Evolutionary conservation across 2,113 vertebrate species (phyloP).

Genomic region (Caranx ignobilis): DNA sequence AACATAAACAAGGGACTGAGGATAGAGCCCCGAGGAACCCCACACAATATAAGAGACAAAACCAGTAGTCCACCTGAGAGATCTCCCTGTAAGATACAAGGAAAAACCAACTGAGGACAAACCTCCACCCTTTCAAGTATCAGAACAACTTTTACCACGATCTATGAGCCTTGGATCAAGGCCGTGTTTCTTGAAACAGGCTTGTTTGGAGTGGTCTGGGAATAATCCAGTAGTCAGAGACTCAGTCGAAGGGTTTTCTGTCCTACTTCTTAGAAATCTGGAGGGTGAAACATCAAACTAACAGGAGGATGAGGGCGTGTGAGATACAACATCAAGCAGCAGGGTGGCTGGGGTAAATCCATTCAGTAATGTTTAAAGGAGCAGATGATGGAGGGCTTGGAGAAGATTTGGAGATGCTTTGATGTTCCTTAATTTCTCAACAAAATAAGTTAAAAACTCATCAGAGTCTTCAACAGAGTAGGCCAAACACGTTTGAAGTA

Average conservation of each 20-base stretch:
- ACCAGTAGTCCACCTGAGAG: too few relatives aligned
- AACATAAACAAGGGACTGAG: not conserved
- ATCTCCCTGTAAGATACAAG: too few relatives aligned
- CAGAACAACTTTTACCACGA: too few relatives aligned
- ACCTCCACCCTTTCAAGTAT: too few relatives aligned
- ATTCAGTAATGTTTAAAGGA: not conserved
- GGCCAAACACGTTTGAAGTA: not conserved
- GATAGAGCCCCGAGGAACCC: too few relatives aligned
- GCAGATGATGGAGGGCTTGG: not conserved
- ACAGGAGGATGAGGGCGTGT: not conserved
- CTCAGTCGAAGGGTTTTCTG: not conserved
- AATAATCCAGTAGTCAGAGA: not conserved
- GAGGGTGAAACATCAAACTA: too few relatives aligned
- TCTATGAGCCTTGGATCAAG: too few relatives aligned
- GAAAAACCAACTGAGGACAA: too few relatives aligned
- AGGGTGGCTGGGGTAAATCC: not conserved
- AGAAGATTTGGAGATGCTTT: not conserved
- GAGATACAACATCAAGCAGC: not conserved
- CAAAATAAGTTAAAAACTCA: not conserved
- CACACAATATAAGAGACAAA: too few relatives aligned
- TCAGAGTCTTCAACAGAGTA: not conserved
- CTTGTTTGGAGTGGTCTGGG: too few relatives aligned
- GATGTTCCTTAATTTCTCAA: not conserved
- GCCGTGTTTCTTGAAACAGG: too few relatives aligned
- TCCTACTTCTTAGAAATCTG: too few relatives aligned